These are phyloP conservation scores for Gracilinanus agilis DNA, from an alignment of 2,113 vertebrate species.

Conservation along the genomic window DNA sequence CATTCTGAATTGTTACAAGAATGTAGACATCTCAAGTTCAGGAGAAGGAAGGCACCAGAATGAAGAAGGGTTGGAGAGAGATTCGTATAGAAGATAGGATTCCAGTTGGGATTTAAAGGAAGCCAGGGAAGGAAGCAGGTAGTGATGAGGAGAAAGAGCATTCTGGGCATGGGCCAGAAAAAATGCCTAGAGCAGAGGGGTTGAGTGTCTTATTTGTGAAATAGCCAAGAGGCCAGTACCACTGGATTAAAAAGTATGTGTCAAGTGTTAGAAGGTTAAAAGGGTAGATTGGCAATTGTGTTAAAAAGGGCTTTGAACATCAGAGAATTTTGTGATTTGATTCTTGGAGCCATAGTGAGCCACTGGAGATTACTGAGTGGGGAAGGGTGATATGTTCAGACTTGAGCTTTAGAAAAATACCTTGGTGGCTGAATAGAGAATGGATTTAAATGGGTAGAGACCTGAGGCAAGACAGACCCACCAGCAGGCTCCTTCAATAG, in stretches of 20 bases:
- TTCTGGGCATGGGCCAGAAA: not conserved
- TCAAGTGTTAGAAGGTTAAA: not conserved
- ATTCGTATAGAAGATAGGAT: not conserved
- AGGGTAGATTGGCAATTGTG: not conserved
- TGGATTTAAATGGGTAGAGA: not conserved
- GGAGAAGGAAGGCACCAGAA: not conserved
- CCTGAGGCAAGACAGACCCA: not conserved
- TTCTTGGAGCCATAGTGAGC: not conserved
- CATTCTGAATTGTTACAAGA: not conserved
- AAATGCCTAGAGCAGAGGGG: not conserved
- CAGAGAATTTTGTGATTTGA: not conserved
- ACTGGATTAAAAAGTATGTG: not conserved
- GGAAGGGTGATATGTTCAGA: not conserved
- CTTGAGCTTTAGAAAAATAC: not conserved
- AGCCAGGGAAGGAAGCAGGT: not conserved
- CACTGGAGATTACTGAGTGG: not conserved
- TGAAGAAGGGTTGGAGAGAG: not conserved
- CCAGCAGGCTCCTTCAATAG: not conserved
- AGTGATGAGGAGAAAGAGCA: not conserved
- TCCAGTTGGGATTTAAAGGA: not conserved
- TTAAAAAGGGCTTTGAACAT: not conserved
- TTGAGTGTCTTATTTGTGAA: not conserved
- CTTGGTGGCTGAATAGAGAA: not conserved
- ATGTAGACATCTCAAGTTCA: not conserved
- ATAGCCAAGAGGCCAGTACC: not conserved